Conservation (phyloP, 1,140 invertebrate species). For the Oedothorax gibbosus region DNA sequence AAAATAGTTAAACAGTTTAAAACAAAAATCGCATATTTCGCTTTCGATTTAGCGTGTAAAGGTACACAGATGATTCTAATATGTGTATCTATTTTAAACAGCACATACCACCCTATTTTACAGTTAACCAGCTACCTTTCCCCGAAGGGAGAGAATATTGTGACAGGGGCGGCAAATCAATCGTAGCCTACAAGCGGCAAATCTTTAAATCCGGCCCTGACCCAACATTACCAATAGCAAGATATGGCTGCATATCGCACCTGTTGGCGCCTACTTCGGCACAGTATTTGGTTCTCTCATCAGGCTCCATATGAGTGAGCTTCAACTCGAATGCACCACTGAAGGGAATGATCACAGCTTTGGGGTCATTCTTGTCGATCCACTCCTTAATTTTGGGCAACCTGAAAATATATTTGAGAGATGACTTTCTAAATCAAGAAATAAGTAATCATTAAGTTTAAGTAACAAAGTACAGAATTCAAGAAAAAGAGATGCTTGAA, state of each 20-base stretch:
- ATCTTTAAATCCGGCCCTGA: no score
- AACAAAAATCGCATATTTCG: no score
- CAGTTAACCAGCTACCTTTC: no score
- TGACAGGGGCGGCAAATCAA: no score
- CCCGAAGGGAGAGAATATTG: no score
- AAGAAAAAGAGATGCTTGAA: neutral
- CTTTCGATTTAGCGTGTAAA: no score
- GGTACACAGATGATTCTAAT: no score
- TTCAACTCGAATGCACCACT: slow-evolving; percentile 92
- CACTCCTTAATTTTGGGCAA: slow-evolving; percentile 98
- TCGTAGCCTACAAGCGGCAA: no score
- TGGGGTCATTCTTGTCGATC: slow-evolving; percentile 97
- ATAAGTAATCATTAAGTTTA: neutral
- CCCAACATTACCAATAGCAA: no score
- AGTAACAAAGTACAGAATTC: neutral
- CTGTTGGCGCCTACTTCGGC: slow-evolving; percentile 85
- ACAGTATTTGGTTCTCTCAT: slow-evolving; percentile 80
- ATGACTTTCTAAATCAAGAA: neutral
- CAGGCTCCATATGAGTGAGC: slow-evolving; percentile 85
- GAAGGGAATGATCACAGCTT: slow-evolving; percentile 92
- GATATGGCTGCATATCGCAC: slow-evolving; percentile 69
- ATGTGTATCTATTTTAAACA: no score
- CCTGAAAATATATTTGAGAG: slow-evolving; percentile 73
- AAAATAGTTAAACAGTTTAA: no score
- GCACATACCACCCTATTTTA: no score